Percentiles rank a stretch among this genome's conserved stretches.
Conservation (phyloP, 1,140 invertebrate species). For the Pachyrhynchus sulphureomaculatus region DNA sequence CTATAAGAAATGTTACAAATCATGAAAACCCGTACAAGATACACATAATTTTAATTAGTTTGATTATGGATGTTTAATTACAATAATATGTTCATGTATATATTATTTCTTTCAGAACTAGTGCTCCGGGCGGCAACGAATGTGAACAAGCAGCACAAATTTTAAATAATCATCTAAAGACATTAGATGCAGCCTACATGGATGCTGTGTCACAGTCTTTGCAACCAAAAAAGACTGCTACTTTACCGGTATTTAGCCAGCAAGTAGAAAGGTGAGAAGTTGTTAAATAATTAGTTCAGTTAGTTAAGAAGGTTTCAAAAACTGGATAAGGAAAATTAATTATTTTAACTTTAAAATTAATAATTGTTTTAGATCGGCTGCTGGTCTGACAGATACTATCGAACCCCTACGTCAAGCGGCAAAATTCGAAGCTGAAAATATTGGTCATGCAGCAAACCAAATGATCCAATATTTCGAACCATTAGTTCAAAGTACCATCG, state of each 20-base stretch:
- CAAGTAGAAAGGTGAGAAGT: slow-evolving; percentile 38
- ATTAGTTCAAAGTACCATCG: slow-evolving; percentile 78
- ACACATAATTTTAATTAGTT: too few species aligned
- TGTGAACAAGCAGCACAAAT: slow-evolving; percentile 84
- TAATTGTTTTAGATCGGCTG: slow-evolving; percentile 61
- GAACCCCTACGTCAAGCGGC: slow-evolving; percentile 81
- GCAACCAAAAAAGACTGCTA: slow-evolving; percentile 70
- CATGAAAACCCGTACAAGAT: too few species aligned
- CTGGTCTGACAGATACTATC: slow-evolving; percentile 76
- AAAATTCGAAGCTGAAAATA: slow-evolving; percentile 88
- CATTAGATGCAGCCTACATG: slow-evolving; percentile 85
- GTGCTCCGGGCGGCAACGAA: slow-evolving; percentile 93
- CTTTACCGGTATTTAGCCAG: slow-evolving; percentile 64
- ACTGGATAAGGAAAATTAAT: too few species aligned
- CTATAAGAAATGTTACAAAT: slow-evolving; percentile 10
- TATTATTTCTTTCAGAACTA: slow-evolving; percentile 2
- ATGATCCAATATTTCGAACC: slow-evolving; percentile 83
- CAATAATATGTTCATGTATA: too few species aligned
- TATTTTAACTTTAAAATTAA: too few species aligned
- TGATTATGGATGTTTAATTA: too few species aligned
- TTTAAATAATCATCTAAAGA: slow-evolving; percentile 71
- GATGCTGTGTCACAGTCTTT: slow-evolving; percentile 85
- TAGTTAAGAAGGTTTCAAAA: too few species aligned
- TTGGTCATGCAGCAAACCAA: slow-evolving; percentile 85
- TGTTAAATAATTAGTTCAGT: neutral